Evolutionary conservation across 2,797 vertebrate genomes (phyloP).

Genomic region (Cirrhinus mrigala): DNA sequence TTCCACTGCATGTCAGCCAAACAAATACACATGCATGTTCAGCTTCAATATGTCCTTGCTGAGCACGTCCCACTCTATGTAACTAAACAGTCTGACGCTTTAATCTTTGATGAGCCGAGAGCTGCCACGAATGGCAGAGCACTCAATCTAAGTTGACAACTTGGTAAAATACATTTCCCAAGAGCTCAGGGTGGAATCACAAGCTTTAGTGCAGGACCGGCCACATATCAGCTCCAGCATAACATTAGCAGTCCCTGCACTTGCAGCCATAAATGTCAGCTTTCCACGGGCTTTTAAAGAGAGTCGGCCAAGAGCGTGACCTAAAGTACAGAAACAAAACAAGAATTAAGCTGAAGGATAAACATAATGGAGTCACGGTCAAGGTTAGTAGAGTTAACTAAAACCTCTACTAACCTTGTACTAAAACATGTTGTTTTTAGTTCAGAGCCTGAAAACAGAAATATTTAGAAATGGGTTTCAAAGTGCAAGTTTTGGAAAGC

Average conservation of each 20-base stretch:
- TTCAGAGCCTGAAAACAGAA: no score
- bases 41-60: slow-evolving; percentile 15
- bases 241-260: slow-evolving; percentile 21
- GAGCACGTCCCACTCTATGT: slow-evolving; percentile 1
- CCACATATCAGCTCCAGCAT: slow-evolving; percentile 33
- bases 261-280: slow-evolving; percentile 26
- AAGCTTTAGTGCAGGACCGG: background rate
- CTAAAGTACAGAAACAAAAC: slow-evolving; percentile 8
- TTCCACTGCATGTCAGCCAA: background rate
- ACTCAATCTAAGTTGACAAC: slow-evolving; percentile 58
- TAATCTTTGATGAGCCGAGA: slow-evolving; percentile 54
- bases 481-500: no score
- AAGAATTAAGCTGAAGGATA: slow-evolving; percentile 10
- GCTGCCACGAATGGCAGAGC: slow-evolving; percentile 36
- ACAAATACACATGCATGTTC: background rate
- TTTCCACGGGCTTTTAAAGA: slow-evolving; percentile 15
- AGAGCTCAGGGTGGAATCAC: slow-evolving; percentile 38
- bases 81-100: slow-evolving; percentile 37
- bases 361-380: slow-evolving; percentile 10
- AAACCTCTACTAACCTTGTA: background rate
- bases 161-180: slow-evolving; percentile 47
- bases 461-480: no score
- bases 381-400: background rate
- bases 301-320: slow-evolving; percentile 3
- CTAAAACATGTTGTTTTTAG: background rate